Conservation (phyloP, 2,113 vertebrate genomes). For the Fulica atra region DNA sequence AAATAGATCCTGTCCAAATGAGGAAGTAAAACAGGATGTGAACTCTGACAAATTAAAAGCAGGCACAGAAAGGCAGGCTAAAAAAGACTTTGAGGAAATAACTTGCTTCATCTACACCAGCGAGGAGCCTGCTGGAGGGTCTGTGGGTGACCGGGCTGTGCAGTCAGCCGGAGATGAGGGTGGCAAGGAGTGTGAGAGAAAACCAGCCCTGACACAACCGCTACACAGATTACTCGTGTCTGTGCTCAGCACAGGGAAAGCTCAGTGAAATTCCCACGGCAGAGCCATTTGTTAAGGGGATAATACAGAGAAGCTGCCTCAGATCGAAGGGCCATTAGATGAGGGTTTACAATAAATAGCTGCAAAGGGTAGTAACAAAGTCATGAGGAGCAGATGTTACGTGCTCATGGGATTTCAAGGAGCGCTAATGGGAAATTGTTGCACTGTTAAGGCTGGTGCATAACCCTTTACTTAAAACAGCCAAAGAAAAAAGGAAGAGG, state of each 20-base stretch:
- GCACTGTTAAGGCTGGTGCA: neutral
- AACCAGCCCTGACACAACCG: neutral
- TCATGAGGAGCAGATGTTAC: slow-evolving; percentile 13
- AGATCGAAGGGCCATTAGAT: neutral
- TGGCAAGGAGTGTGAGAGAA: neutral
- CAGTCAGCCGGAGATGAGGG: neutral
- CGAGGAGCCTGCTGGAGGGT: neutral
- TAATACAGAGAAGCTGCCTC: slow-evolving; percentile 2
- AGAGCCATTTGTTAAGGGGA: slow-evolving; percentile 1
- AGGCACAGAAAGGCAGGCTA: neutral
- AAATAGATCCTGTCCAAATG: neutral
- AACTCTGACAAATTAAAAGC: neutral
- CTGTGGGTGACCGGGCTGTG: neutral
- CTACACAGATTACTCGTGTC: neutral
- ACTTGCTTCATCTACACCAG: neutral
- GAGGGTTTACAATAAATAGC: neutral
- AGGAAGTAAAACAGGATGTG: neutral
- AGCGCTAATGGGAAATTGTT: neutral
- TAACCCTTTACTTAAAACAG: neutral
- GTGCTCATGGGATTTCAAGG: neutral
- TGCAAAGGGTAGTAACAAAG: neutral
- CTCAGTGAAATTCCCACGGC: neutral
- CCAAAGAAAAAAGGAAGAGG: neutral
- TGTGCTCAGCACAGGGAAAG: neutral
- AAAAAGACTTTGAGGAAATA: neutral